Evolutionary conservation across 2,888 invertebrate species (phyloP).

Genomic region (Acheta domesticus): DNA sequence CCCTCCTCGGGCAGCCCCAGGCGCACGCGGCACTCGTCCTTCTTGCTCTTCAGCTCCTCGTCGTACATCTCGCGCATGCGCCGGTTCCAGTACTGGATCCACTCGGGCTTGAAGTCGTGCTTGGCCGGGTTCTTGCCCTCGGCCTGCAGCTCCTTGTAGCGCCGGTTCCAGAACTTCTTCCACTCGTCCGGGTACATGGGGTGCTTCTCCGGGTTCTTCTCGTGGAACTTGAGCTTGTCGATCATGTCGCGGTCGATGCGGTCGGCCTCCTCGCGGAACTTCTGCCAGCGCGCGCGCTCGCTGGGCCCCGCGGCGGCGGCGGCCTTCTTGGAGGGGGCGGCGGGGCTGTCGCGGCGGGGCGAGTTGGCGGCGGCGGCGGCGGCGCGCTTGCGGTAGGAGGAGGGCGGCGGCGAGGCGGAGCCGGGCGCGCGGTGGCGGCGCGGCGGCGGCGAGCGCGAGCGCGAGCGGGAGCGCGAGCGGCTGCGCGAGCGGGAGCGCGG

Average conservation of each 20-base stretch:
- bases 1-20: constrained; percentile 52
- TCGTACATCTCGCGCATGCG: constrained; percentile 75
- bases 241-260: constrained; percentile 41
- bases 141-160: constrained; percentile 73
- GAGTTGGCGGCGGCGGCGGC: too few species aligned
- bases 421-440: neutral
- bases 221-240: constrained; percentile 63
- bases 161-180: constrained; percentile 84
- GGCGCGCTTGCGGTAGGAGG: neutral
- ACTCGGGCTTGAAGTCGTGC: constrained; percentile 84
- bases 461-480: constrained; percentile 41
- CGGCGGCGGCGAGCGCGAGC: neutral
- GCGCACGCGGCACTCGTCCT: constrained; percentile 65
- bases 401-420: neutral
- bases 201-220: constrained; percentile 84
- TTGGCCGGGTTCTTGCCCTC: constrained; percentile 72
- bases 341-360: neutral
- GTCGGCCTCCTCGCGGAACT: constrained; percentile 56
- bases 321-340: too few species aligned
- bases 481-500: constrained; percentile 29
- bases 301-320: neutral
- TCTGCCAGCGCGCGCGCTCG: constrained; percentile 51
- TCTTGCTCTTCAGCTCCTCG: constrained; percentile 62
- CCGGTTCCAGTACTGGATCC: constrained; percentile 82
- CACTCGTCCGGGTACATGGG: constrained; percentile 84